These are phyloP conservation scores for Axinella damicornis DNA, from an alignment of 37 sponge, comb jelly and placozoan genomes.

Conservation along the genomic window DNA sequence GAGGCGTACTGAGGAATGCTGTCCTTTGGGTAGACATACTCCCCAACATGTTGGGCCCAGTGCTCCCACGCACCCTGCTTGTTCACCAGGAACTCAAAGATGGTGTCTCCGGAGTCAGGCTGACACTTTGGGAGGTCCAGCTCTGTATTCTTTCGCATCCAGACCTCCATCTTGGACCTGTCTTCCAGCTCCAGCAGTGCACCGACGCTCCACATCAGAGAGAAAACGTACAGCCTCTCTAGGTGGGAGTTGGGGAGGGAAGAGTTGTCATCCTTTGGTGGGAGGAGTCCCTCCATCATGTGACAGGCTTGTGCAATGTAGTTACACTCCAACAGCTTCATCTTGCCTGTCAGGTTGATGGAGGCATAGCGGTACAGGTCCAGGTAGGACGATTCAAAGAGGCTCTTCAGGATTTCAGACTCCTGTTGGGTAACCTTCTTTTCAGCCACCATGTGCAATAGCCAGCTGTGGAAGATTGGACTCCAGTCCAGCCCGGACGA, in stretches of 20 bases:
- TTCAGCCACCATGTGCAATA: slow-evolving; percentile 67
- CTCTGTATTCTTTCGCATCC: slow-evolving; percentile 80
- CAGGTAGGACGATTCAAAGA: slow-evolving; percentile 86
- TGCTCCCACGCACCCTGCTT: slow-evolving; percentile 91
- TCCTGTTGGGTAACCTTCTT: slow-evolving; percentile 83
- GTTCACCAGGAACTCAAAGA: slow-evolving; percentile 95
- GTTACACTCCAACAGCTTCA: slow-evolving; percentile 93
- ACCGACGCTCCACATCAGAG: slow-evolving; percentile 98
- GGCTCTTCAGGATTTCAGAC: slow-evolving; percentile 61
- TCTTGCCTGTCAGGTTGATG: slow-evolving; percentile 81
- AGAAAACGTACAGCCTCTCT: slow-evolving; percentile 92
- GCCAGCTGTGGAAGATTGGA: slow-evolving; percentile 92
- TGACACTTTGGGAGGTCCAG: slow-evolving; percentile 79
- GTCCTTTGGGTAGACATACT: slow-evolving; percentile 93
- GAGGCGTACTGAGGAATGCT: slow-evolving; percentile 88
- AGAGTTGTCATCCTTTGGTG: slow-evolving; percentile 79
- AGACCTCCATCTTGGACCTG: slow-evolving; percentile 91
- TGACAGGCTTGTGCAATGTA: slow-evolving; percentile 86
- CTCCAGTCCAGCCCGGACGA: slow-evolving; percentile 96
- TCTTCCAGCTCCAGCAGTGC: slow-evolving; percentile 95
- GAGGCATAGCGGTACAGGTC: slow-evolving; percentile 75
- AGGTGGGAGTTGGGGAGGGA: slow-evolving; percentile 68
- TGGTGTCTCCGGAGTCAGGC: slow-evolving; percentile 84
- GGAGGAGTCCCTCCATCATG: slow-evolving; percentile 93
- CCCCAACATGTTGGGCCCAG: slow-evolving; percentile 89